These are phyloP conservation scores for Cecidostiba fungosa DNA, from an alignment of 2,888 invertebrate species.

Conservation along the genomic window DNA sequence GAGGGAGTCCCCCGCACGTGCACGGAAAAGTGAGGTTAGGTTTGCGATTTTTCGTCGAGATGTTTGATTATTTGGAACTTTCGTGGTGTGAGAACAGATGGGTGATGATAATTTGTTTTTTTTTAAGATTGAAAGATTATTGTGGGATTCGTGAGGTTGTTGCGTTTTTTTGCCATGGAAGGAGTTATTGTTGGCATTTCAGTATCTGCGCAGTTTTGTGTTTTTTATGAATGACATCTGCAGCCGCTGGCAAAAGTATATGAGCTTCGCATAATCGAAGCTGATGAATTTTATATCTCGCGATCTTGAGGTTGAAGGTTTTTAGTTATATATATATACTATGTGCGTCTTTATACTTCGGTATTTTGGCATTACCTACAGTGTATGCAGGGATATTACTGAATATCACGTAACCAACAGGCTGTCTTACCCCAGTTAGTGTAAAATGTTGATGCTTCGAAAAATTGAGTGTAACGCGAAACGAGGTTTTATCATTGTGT, in stretches of 20 bases:
- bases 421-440: not conserved
- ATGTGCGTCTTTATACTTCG: not conserved
- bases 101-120: not conserved
- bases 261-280: not conserved
- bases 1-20: not conserved
- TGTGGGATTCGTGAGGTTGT: not conserved
- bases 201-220: constrained; percentile 14
- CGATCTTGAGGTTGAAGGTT: not conserved
- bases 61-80: not conserved
- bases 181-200: not conserved
- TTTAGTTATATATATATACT: not conserved
- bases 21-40: not conserved
- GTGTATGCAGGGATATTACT: not conserved
- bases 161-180: not conserved
- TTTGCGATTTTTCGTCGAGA: not conserved
- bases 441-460: not conserved
- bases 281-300: not conserved
- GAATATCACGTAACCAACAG: not conserved
- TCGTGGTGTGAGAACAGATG: not conserved
- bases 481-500: not conserved
- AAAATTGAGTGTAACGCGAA: not conserved
- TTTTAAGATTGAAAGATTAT: not conserved
- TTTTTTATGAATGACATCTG: constrained; percentile 30
- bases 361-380: not conserved
- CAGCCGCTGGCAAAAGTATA: not conserved